A percentile compares a stretch with the other conserved stretches of the same genome.
Conservation (phyloP, 2,888 invertebrate genomes). For the Herminia tarsipennalis region DNA sequence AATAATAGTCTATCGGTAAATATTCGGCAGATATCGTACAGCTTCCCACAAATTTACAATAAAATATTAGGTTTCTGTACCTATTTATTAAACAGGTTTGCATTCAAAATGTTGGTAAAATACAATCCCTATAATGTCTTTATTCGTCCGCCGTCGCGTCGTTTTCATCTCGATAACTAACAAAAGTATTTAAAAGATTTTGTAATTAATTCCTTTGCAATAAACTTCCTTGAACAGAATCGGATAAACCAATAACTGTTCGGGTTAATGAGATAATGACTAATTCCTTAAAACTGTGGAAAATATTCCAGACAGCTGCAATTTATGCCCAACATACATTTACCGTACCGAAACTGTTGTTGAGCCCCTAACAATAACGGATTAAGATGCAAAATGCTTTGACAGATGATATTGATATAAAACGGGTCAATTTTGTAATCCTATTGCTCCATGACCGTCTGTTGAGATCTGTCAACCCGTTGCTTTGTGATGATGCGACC, state of each 20-base stretch:
- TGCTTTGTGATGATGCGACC: constrained; percentile 80
- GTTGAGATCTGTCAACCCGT: constrained; percentile 83
- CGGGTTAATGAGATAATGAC: constrained; percentile 70
- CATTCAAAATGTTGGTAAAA: too few species aligned
- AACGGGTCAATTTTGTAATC: constrained; percentile 75
- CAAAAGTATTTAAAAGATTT: not conserved
- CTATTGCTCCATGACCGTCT: constrained; percentile 73
- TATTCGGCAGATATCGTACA: too few species aligned
- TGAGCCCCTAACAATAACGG: constrained; percentile 32
- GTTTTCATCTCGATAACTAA: not conserved
- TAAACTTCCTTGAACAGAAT: constrained; percentile 13
- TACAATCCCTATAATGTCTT: too few species aligned
- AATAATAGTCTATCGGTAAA: too few species aligned
- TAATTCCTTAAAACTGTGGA: constrained; percentile 71
- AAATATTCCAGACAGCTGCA: constrained; percentile 65
- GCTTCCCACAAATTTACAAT: too few species aligned
- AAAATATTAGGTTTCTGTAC: too few species aligned
- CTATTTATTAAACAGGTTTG: too few species aligned
- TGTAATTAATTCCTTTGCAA: not conserved
- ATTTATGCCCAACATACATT: constrained; percentile 47
- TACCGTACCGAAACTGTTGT: constrained; percentile 43
- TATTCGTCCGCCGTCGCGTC: not conserved
- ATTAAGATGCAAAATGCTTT: constrained; percentile 57
- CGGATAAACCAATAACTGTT: constrained; percentile 35
- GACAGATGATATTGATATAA: constrained; percentile 54